Percentiles rank a stretch among this genome's conserved stretches.
Evolutionary conservation across 1,140 invertebrate genomes (phyloP).

Genomic region (Heliconius nattereri): DNA sequence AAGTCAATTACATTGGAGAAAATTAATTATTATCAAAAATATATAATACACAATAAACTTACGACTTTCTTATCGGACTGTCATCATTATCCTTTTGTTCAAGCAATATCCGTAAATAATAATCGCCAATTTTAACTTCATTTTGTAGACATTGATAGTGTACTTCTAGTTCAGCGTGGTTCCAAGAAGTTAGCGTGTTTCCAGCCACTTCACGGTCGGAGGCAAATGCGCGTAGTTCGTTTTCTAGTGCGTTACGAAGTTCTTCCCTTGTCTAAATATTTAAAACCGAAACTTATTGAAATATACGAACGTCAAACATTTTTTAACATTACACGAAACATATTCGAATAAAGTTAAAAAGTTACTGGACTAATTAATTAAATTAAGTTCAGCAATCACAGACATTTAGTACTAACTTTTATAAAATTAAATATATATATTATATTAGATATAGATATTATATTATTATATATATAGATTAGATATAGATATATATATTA

Average conservation of each 20-base stretch:
- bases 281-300: no score
- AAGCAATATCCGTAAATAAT: conserved; percentile 96
- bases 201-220: conserved; percentile 94
- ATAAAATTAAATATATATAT: no score
- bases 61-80: conserved; percentile 93
- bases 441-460: no score
- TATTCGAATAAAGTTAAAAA: no score
- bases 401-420: no score
- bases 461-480: no score
- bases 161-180: conserved; percentile 98
- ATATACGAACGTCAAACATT: no score
- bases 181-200: conserved; percentile 95
- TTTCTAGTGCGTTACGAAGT: conserved; percentile 94
- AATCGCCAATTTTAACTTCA: conserved; percentile 99
- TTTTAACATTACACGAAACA: no score
- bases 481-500: no score
- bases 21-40: neutral
- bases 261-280: conserved; percentile 93
- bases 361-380: no score
- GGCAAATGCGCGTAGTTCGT: conserved; percentile 94
- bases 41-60: conserved; percentile 70
- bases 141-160: conserved; percentile 96
- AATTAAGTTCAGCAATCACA: no score
- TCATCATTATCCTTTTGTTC: conserved; percentile 94
- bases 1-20: neutral